These are phyloP conservation scores for Magallana ariakensis DNA, from an alignment of 1,140 invertebrate species.

Conservation along the genomic window DNA sequence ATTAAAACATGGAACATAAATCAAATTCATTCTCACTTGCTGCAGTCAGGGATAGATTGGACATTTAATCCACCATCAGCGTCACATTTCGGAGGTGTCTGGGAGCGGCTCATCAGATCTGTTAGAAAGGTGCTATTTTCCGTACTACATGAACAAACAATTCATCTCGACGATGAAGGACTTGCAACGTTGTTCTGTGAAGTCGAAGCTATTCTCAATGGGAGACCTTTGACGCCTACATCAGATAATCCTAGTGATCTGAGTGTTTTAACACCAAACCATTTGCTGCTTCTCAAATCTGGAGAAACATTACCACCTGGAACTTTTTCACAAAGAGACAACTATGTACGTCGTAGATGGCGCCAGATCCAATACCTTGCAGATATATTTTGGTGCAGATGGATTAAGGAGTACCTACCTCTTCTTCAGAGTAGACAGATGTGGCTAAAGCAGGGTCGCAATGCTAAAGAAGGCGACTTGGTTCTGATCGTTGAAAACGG, in stretches of 20 bases:
- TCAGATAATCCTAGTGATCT: slow-evolving; percentile 49
- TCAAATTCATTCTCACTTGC: slow-evolving; percentile 45
- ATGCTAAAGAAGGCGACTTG: slow-evolving; percentile 52
- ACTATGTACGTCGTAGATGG: slow-evolving; percentile 59
- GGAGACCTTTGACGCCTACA: slow-evolving; percentile 51
- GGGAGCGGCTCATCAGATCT: slow-evolving; percentile 73
- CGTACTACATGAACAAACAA: slow-evolving; percentile 44
- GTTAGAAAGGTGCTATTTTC: slow-evolving; percentile 69
- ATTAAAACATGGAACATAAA: slow-evolving; percentile 59
- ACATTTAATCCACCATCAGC: slow-evolving; percentile 77
- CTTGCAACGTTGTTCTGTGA: slow-evolving; percentile 59
- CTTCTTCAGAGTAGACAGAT: neutral
- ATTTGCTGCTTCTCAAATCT: slow-evolving; percentile 55
- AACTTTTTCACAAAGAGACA: slow-evolving; percentile 52
- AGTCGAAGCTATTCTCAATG: slow-evolving; percentile 62
- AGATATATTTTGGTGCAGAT: slow-evolving; percentile 62
- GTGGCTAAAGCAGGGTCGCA: slow-evolving; percentile 12
- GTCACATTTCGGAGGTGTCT: slow-evolving; percentile 78
- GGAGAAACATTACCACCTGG: slow-evolving; percentile 55
- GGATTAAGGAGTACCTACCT: slow-evolving; percentile 15
- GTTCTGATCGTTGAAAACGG: slow-evolving; percentile 60
- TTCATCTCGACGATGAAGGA: slow-evolving; percentile 52
- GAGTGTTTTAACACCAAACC: slow-evolving; percentile 61
- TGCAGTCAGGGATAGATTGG: slow-evolving; percentile 72
- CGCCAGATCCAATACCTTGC: slow-evolving; percentile 64